Base-by-base conservation (phyloP, 2,888 invertebrate genomes). In the Agrochola litura region DNA sequence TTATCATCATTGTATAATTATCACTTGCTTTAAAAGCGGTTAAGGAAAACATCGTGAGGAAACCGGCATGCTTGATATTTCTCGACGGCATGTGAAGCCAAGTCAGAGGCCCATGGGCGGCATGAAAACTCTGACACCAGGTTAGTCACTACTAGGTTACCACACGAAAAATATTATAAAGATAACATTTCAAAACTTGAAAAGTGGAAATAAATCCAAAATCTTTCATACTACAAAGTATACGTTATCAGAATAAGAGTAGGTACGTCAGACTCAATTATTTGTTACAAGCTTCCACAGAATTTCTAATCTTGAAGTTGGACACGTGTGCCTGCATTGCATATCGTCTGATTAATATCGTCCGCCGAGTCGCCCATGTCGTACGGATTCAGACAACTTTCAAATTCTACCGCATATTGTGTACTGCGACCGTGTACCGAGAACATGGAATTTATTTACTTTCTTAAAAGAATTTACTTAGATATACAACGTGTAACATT, bases 331-430 rank as follows among this genome's bases (percentile, higher is more conserved):
- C 89, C 92, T 91, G 94, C 92, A 93, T 92, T 92, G 94, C 94
- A 95, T 94, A 93, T 93, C 93, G 92, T 92, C 91, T 94, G 95
- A 96, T 95, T 95, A 95, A 95, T 95, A 95, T 95, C 93, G 92
- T 88, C 88, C 83, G 86, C 86, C 87, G 89, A 86, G 89, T 89
- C 89, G 90, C 86, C 69, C 71, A 46, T 64, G 84, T 89, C 86
- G 89, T 92, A 93, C 85, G 93, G 92, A 89, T 93, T 94, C 94
- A 91, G 91, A 94, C 92, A 94, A 95, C 93, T 94, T 94, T 93
- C 91, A 79, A 90, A 92, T 91, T 85, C 84, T 89, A 90, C 88
- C 83, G 63, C 85, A 88, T 88, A 88, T 89, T 89, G 86, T 85
- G 80, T 61, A 49, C 69, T 82, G 71, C 79, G 77, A 67, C 71